A percentile compares a stretch with the other conserved stretches of the same genome.
Conservation (phyloP, 2,888 invertebrate genomes). For the Eledona agricola region DNA sequence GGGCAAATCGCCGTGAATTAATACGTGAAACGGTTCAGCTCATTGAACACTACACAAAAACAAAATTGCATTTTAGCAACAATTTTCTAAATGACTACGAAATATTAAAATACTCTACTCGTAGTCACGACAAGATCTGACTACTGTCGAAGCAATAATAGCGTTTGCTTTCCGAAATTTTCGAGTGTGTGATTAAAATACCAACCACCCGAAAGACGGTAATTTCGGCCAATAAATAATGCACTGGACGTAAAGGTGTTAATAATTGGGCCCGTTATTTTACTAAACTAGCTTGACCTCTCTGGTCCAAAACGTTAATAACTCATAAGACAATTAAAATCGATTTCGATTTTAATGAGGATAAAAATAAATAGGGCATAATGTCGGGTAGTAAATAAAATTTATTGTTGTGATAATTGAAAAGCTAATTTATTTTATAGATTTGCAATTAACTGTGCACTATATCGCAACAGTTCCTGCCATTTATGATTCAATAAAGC, state of each 20-base stretch:
- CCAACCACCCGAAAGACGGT: constrained; percentile 14
- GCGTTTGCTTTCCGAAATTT: constrained; percentile 6
- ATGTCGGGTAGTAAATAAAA: constrained; percentile 11
- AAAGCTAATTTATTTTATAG: constrained; percentile 1
- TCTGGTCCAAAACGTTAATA: constrained; percentile 13
- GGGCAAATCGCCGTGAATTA: constrained; percentile 10
- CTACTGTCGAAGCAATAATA: constrained; percentile 3
- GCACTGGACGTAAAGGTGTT: constrained; percentile 17
- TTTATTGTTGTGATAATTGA: constrained; percentile 15
- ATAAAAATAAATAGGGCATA: constrained; percentile 10
- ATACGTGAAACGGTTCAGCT: constrained; percentile 1
- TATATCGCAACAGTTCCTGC: too few species aligned
- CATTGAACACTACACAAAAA: constrained; percentile 14
- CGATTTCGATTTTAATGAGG: constrained; percentile 3
- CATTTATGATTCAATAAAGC: too few species aligned
- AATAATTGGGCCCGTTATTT: constrained; percentile 15
- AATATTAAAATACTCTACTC: not conserved
- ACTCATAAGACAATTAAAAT: constrained; percentile 24
- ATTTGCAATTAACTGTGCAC: too few species aligned
- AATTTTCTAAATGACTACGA: too few species aligned
- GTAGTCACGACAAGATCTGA: too few species aligned
- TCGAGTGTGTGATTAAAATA: constrained; percentile 8
- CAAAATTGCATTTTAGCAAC: constrained; percentile 1
- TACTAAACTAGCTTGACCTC: constrained; percentile 2
- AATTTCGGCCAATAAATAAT: constrained; percentile 26